Conservation (phyloP, 1,140 invertebrate genomes). For the Platyscapa corneri region DNA sequence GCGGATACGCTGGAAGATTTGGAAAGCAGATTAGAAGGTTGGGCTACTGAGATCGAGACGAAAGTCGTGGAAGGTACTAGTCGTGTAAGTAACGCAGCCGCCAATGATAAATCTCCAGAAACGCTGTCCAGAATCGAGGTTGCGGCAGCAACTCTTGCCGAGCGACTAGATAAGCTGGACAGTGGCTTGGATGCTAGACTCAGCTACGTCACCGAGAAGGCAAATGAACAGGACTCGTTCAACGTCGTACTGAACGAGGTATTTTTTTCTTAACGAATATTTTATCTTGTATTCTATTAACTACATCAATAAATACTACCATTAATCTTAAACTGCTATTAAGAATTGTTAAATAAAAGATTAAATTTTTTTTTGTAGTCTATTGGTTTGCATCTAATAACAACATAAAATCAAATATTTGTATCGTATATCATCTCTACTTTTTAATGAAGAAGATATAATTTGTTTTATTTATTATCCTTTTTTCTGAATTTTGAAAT, state of each 20-base stretch:
- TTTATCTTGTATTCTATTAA: background rate
- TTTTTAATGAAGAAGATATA: background rate
- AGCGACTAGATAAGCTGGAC: conserved; percentile 10
- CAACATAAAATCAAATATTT: no score
- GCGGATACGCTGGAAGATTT: conserved; percentile 80
- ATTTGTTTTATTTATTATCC: background rate
- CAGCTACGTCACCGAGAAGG: background rate
- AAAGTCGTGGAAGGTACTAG: conserved; percentile 71
- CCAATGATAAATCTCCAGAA: conserved; percentile 9
- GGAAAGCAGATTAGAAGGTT: conserved; percentile 78
- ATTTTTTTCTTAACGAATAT: background rate
- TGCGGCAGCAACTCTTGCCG: background rate
- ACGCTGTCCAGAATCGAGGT: conserved; percentile 22
- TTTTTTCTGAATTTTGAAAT: no score
- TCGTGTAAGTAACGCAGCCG: background rate
- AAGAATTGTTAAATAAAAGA: no score
- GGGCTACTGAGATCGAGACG: conserved; percentile 75
- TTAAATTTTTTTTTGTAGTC: no score
- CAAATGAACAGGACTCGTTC: background rate
- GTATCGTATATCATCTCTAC: no score
- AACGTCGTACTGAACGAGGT: conserved; percentile 1
- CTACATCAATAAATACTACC: no score
- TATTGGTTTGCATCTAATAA: no score
- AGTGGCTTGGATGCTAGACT: background rate
- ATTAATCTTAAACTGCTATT: no score